Conservation (phyloP, 2,113 vertebrate species). For the Hyperopisus bebe region DNA sequence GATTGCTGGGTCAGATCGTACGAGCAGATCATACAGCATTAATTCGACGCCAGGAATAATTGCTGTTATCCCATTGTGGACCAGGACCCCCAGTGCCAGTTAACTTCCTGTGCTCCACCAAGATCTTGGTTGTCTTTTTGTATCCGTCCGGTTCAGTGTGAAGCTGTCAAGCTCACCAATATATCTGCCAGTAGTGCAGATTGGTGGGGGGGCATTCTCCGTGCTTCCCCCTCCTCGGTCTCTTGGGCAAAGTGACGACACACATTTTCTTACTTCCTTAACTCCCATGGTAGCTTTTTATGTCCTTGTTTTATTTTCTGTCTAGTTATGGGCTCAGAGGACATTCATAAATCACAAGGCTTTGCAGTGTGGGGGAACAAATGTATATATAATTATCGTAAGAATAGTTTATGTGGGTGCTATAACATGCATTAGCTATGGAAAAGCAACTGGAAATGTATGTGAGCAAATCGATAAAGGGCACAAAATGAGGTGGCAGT, state of each 20-base stretch:
- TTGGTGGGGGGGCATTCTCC: background rate
- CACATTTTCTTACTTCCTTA: background rate
- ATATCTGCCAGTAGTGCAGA: background rate
- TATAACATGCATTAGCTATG: background rate
- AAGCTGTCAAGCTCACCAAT: background rate
- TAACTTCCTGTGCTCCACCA: background rate
- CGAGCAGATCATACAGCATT: background rate
- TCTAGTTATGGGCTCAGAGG: background rate
- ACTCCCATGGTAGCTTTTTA: background rate
- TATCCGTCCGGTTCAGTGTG: background rate
- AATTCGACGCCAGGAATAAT: background rate
- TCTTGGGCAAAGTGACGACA: background rate
- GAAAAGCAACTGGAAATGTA: background rate
- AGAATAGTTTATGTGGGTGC: background rate
- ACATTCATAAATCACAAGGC: background rate
- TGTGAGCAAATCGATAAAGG: background rate
- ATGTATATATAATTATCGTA: background rate
- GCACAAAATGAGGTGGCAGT: background rate
- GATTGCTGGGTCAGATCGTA: background rate
- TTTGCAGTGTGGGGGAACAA: background rate
- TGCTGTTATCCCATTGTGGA: background rate
- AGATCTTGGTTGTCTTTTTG: background rate
- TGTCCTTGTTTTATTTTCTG: background rate
- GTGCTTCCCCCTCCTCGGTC: background rate
- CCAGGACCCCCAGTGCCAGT: background rate